These are phyloP conservation scores for Pseudoips prasinana DNA, from an alignment of 2,888 invertebrate genomes.

Conservation along the genomic window DNA sequence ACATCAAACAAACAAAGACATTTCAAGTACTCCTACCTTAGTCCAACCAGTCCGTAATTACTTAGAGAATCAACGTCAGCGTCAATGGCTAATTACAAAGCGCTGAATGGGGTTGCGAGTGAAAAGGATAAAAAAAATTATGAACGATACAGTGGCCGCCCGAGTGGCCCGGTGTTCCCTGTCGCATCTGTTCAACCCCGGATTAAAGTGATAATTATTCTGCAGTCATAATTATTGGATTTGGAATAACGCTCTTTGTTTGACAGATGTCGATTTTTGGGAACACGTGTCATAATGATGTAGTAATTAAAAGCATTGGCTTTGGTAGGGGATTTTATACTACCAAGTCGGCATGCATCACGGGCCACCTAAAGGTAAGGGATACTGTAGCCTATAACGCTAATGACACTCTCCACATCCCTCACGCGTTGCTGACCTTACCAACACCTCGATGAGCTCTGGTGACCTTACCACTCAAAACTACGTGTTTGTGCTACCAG, in stretches of 20 bases:
- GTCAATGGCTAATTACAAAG: conserved; percentile 75
- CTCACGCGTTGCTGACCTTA: too few relatives aligned
- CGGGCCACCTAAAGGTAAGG: too few relatives aligned
- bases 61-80: conserved; percentile 67
- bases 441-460: too few relatives aligned
- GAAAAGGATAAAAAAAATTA: conserved; percentile 68
- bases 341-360: too few relatives aligned
- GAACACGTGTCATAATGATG: conserved; percentile 1
- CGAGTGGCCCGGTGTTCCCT: conserved; percentile 73
- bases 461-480: too few relatives aligned
- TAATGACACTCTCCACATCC: too few relatives aligned
- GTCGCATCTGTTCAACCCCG: conserved; percentile 76
- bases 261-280: conserved; percentile 29
- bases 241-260: conserved; percentile 41
- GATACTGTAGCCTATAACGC: too few relatives aligned
- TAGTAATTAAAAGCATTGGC: background rate
- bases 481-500: too few relatives aligned
- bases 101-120: conserved; percentile 69
- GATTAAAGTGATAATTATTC: conserved; percentile 80
- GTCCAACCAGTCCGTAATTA: conserved; percentile 65
- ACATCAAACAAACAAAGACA: conserved; percentile 20
- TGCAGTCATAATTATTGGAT: conserved; percentile 76
- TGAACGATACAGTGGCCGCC: conserved; percentile 77
- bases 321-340: too few relatives aligned
- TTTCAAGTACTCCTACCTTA: conserved; percentile 37